Evolutionary conservation across 2,113 vertebrate genomes (phyloP), one percentile per base, ranked within the genome.

Genomic region (Eurypyga helias): DNA sequence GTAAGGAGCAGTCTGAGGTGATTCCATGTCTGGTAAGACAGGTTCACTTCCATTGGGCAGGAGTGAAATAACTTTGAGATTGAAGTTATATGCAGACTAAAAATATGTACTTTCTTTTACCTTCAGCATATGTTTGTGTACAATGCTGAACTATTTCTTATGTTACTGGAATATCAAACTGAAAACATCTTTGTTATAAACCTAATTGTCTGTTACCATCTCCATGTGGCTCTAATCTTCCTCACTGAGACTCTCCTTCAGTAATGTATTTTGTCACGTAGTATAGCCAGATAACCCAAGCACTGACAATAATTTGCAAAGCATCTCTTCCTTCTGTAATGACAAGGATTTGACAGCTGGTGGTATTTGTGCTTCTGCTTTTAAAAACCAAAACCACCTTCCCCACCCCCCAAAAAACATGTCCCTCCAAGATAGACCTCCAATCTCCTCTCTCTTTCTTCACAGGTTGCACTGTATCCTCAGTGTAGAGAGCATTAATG

Each of bases 321-420:
- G n/a, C 36, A 49, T n/a, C 4, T 57, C 15, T 52, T 80, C n/a
- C 43, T 69, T 86, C 17, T 70, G 10, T 82, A 77, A 45, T 45
- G 6, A 14, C 21, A 41, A 67, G 17, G 17, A 31, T 80, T 69
- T 84, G 54, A 20, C 41, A 48, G 41, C n/a, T 48, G 20, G 38
- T 66, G 36, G 3, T 70, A 23, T 54, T 71, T 0, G 0, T 67
- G 70, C 48, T 89, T 51, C 28, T 78, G 52, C 65, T 55, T 66
- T 87, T 71, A 24, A 81, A 86, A 92, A 64, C n/a, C 10, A 41
- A 41, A 41, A 87, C 1, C 7, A 48, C 11, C 9, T n/a, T 26
- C 25, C 24, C 17, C 29, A 4, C 19, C 8, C 8, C 5, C 4
- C 1, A 86, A 58, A 54, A 9, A 2, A 18, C 19, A 3, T 28